Conservation (phyloP, 2,888 invertebrate genomes). For the Laothoe populi region DNA sequence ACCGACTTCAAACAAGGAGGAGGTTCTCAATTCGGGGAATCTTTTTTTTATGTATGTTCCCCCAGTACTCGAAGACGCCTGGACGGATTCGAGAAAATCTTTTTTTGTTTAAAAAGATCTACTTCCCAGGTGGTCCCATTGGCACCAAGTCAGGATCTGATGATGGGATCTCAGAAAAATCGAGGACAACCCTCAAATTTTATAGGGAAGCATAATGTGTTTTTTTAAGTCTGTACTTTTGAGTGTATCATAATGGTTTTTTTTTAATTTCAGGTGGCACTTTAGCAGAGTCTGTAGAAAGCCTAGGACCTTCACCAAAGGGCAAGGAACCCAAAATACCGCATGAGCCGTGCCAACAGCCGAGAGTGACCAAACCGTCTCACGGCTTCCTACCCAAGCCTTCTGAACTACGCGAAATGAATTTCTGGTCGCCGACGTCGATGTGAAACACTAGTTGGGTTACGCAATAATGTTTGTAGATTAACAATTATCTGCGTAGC, state of each 20-base stretch:
- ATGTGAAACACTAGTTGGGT: conserved; percentile 82
- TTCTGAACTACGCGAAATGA: conserved; percentile 91
- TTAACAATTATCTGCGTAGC: conserved; percentile 30
- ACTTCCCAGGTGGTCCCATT: too few species aligned
- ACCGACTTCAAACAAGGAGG: too few species aligned
- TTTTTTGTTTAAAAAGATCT: too few species aligned
- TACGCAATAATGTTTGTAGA: conserved; percentile 39
- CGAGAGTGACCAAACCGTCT: conserved; percentile 56
- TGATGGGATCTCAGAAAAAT: too few species aligned
- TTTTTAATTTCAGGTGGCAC: conserved; percentile 53
- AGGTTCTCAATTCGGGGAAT: too few species aligned
- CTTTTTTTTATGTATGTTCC: too few species aligned
- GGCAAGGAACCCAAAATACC: conserved; percentile 48
- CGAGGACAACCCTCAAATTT: too few species aligned
- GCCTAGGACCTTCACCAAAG: conserved; percentile 70
- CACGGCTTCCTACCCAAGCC: conserved; percentile 60
- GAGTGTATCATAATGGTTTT: not conserved
- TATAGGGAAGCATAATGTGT: too few species aligned
- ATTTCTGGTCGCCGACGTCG: conserved; percentile 94
- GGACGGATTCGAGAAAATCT: too few species aligned
- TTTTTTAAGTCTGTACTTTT: too few species aligned
- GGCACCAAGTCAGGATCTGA: too few species aligned
- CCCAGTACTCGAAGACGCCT: too few species aligned
- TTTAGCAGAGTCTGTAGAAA: conserved; percentile 76
- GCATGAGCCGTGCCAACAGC: conserved; percentile 52